These are phyloP conservation scores for Monarcha castaneiventris DNA, from an alignment of 2,113 vertebrate species.

Conservation along the genomic window DNA sequence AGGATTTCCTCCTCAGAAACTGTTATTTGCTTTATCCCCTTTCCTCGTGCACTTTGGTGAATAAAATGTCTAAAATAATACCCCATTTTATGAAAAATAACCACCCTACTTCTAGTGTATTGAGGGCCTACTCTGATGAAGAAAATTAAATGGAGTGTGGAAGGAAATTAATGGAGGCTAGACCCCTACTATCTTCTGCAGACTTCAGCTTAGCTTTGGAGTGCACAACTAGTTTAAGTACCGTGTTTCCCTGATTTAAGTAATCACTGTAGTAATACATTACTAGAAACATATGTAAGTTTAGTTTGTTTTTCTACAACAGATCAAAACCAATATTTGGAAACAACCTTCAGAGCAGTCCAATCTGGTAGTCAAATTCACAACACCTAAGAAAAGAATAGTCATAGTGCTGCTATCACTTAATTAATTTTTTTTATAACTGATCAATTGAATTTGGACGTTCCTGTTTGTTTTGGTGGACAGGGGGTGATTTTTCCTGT, in stretches of 20 bases:
- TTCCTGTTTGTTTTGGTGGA: not conserved
- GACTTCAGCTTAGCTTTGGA: not conserved
- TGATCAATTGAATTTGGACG: not conserved
- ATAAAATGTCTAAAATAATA: not conserved
- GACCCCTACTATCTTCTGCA: not conserved
- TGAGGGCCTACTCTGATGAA: not conserved
- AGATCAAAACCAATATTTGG: not conserved
- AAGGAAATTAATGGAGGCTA: not conserved
- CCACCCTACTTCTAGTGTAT: not conserved
- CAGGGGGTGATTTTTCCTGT: accelerated
- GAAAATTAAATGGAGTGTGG: not conserved
- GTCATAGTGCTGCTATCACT: not conserved
- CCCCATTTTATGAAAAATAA: not conserved
- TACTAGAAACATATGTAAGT: not conserved
- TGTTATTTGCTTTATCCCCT: not conserved
- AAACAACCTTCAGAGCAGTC: not conserved
- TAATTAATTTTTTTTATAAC: not conserved
- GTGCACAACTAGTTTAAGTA: not conserved
- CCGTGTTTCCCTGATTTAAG: not conserved
- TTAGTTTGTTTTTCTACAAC: not conserved
- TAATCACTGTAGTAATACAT: not conserved
- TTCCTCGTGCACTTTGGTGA: not conserved
- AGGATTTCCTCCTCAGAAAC: not conserved
- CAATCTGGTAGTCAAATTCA: not conserved
- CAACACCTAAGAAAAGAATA: not conserved